Evolutionary conservation across 2,797 vertebrate species (phyloP).

Genomic region (Amazonetta brasiliensis): DNA sequence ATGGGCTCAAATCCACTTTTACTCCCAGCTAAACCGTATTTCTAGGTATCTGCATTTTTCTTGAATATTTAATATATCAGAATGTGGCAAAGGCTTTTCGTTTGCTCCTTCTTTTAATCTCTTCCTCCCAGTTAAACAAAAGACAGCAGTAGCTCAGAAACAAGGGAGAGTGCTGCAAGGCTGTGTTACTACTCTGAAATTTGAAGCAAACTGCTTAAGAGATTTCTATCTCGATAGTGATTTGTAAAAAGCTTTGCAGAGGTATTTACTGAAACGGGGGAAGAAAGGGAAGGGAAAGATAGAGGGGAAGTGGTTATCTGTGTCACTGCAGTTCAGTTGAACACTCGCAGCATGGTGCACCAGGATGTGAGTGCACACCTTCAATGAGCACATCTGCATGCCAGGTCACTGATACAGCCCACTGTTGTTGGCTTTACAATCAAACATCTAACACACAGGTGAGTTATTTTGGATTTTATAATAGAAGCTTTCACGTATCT

Average conservation of each 20-base stretch:
- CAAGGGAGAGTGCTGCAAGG: neutral
- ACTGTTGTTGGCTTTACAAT: slow-evolving; percentile 20
- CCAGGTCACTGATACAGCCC: neutral
- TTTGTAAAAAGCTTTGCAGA: slow-evolving; percentile 15
- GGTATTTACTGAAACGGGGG: neutral
- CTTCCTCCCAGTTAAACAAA: slow-evolving; percentile 3
- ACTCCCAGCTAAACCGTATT: slow-evolving; percentile 12
- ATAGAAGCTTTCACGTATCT: neutral
- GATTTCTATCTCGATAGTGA: neutral
- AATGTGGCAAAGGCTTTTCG: neutral
- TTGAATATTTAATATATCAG: slow-evolving; percentile 24
- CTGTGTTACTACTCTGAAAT: neutral
- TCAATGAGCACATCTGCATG: neutral
- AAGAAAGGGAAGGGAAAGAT: neutral
- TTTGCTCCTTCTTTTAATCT: slow-evolving; percentile 13
- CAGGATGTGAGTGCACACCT: neutral
- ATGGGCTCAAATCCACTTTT: slow-evolving; percentile 26
- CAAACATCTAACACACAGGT: slow-evolving; percentile 49
- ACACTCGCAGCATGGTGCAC: neutral
- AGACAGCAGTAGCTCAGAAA: slow-evolving; percentile 16
- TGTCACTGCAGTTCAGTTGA: neutral
- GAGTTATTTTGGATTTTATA: slow-evolving; percentile 38
- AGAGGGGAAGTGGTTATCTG: neutral
- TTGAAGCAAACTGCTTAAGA: slow-evolving; percentile 23
- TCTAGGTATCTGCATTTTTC: neutral